Conservation (phyloP, 1,140 invertebrate genomes). For the Eupeodes corollae region DNA sequence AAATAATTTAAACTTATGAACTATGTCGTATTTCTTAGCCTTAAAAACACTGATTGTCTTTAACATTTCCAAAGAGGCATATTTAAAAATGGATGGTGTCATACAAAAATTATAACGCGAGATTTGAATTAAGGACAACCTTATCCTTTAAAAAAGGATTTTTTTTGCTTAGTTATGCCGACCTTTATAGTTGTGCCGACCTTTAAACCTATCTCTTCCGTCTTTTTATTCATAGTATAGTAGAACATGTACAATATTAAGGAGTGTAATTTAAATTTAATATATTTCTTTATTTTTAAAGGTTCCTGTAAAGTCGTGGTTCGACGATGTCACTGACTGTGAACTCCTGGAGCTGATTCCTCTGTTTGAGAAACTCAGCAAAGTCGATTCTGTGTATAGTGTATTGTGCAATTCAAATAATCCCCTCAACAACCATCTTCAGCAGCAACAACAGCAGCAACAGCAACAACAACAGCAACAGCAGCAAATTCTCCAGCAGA, state of each 20-base stretch:
- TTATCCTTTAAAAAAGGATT: no score
- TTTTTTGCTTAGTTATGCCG: not conserved
- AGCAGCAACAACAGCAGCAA: slow-evolving; percentile 20
- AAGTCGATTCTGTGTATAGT: slow-evolving; percentile 87
- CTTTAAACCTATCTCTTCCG: not conserved
- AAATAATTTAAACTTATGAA: no score
- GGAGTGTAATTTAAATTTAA: not conserved
- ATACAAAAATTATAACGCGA: no score
- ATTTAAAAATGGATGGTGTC: no score
- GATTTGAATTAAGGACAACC: no score
- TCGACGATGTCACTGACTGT: slow-evolving; percentile 92
- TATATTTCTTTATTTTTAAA: slow-evolving; percentile 37
- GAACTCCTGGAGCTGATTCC: slow-evolving; percentile 91
- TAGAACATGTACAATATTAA: not conserved
- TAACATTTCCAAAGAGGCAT: no score
- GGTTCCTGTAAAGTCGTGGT: slow-evolving; percentile 96
- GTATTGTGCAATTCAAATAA: slow-evolving; percentile 80
- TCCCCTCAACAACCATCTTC: slow-evolving; percentile 51
- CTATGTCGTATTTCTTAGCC: no score
- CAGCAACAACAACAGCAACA: slow-evolving; percentile 27
- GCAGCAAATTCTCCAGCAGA: slow-evolving; percentile 2
- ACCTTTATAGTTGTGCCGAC: not conserved
- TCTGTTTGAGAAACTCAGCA: slow-evolving; percentile 89
- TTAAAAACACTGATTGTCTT: no score
- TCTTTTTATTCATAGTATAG: no score